Evolutionary conservation across 2,888 invertebrate species (phyloP).

Genomic region (Tryphoninae sp.): DNA sequence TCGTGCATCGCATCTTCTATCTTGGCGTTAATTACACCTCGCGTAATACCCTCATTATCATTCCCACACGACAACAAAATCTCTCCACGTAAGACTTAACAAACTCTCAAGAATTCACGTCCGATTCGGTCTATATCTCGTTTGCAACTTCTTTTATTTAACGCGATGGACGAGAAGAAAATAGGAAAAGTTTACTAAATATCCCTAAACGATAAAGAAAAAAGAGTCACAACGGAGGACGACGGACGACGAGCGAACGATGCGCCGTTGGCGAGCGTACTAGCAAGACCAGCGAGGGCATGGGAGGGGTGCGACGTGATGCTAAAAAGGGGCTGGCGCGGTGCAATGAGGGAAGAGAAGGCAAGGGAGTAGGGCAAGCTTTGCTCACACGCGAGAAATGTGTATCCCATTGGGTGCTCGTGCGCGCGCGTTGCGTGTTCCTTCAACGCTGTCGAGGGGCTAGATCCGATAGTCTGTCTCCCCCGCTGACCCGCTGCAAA

Average conservation of each 20-base stretch:
- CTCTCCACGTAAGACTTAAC: too few relatives aligned
- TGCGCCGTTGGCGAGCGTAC: conserved; percentile 57
- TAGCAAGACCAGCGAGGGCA: conserved; percentile 39
- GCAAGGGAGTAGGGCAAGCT: conserved; percentile 9
- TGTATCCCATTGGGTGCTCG: conserved; percentile 47
- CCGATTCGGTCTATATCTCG: too few relatives aligned
- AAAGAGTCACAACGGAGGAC: conserved; percentile 52
- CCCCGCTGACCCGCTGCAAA: not conserved
- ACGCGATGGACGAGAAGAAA: not conserved
- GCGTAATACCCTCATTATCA: not conserved
- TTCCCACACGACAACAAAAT: not conserved
- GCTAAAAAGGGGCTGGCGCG: not conserved
- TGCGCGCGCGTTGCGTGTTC: conserved; percentile 21
- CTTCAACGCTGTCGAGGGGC: not conserved
- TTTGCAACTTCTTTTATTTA: not conserved
- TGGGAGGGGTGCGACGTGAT: conserved; percentile 11
- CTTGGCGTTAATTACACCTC: not conserved
- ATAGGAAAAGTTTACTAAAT: conserved; percentile 20
- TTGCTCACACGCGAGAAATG: conserved; percentile 54
- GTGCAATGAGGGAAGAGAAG: not conserved
- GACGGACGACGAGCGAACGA: conserved; percentile 51
- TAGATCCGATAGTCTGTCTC: not conserved
- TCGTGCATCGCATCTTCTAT: not conserved
- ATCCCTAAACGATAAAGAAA: conserved; percentile 43
- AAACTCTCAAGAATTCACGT: too few relatives aligned